These are phyloP conservation scores for Rhegmatorhina hoffmannsi DNA, from an alignment of 2,113 vertebrate species.

Conservation along the genomic window DNA sequence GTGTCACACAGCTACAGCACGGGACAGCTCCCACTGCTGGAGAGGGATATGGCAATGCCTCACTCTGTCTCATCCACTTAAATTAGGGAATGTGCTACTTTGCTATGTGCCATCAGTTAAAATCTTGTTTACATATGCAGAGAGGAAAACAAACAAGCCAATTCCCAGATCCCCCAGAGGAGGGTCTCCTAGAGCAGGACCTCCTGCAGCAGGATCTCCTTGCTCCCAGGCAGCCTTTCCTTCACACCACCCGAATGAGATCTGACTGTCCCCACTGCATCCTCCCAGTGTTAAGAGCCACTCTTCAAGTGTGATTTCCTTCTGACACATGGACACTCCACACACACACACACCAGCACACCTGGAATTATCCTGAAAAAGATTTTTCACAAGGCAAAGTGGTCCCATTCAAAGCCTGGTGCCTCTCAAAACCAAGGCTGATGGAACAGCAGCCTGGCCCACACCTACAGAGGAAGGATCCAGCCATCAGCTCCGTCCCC, in stretches of 20 bases:
- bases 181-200: background rate
- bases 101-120: background rate
- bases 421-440: background rate
- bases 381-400: background rate
- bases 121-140: background rate
- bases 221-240: background rate
- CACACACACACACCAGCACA: background rate
- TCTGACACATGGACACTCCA: background rate
- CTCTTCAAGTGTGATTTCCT: background rate
- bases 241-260: background rate
- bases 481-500: background rate
- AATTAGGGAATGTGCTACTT: background rate
- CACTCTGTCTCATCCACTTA: background rate
- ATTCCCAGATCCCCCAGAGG: background rate
- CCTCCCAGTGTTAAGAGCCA: background rate
- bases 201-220: background rate
- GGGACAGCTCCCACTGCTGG: background rate
- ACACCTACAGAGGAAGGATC: background rate
- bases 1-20: rapidly evolving
- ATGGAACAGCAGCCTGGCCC: rapidly evolving
- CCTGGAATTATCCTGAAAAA: background rate
- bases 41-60: background rate
- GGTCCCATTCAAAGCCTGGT: background rate
- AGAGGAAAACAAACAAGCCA: background rate
- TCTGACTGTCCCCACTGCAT: background rate